Evolutionary conservation across 2,888 invertebrate species (phyloP).

Genomic region (Chrysotoxum bicinctum): DNA sequence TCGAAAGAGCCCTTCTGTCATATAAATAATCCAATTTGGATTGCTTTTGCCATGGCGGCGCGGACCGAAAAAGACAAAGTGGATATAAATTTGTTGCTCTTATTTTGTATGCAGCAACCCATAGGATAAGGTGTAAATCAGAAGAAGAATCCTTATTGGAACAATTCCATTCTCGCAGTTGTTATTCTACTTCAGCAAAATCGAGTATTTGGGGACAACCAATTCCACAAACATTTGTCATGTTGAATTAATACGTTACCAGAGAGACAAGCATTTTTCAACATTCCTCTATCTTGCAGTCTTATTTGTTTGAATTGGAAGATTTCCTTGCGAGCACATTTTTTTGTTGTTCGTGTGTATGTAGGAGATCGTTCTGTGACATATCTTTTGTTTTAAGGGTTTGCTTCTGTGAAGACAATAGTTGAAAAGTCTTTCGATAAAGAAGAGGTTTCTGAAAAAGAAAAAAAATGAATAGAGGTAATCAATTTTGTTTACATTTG

Average conservation of each 20-base stretch:
- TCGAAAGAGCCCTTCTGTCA: conserved; percentile 37
- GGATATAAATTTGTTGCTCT: conserved; percentile 30
- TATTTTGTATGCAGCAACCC: neutral
- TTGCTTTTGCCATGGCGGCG: conserved; percentile 24
- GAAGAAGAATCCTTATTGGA: neutral
- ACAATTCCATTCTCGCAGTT: conserved; percentile 29
- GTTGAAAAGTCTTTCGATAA: conserved; percentile 43
- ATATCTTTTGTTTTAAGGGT: conserved; percentile 29
- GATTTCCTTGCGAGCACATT: conserved; percentile 8
- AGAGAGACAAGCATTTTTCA: conserved; percentile 38
- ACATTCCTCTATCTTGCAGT: conserved; percentile 4
- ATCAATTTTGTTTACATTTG: conserved; percentile 57
- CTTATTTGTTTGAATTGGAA: conserved; percentile 12
- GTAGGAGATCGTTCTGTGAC: conserved; percentile 32
- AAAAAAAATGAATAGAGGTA: conserved; percentile 47
- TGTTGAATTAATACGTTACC: conserved; percentile 64
- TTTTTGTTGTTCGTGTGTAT: neutral
- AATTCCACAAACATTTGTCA: conserved; percentile 50
- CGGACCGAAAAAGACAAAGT: conserved; percentile 5
- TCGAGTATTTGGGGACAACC: conserved; percentile 23
- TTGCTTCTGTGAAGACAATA: conserved; percentile 12
- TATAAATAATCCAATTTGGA: conserved; percentile 54
- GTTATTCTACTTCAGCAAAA: conserved; percentile 7
- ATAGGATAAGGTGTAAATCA: conserved; percentile 39
- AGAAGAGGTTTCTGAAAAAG: neutral